These are phyloP conservation scores for Alligator mississippiensis DNA, from an alignment of 2,113 vertebrate genomes.

Conservation along the genomic window DNA sequence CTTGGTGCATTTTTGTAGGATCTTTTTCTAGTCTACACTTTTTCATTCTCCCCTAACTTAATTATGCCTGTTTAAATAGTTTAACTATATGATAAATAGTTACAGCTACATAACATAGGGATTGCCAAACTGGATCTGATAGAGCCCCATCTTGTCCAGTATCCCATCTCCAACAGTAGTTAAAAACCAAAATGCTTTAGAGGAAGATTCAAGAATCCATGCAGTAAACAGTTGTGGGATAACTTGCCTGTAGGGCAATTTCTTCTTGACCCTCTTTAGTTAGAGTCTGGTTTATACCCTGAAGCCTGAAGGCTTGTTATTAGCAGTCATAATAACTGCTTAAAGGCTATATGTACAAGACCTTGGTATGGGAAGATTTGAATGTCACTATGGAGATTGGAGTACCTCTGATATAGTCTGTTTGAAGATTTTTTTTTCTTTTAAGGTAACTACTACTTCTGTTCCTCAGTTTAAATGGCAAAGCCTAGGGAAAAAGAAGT, in stretches of 20 bases:
- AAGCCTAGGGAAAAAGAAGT: neutral
- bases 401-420: neutral
- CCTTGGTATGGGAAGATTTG: neutral
- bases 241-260: neutral
- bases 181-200: neutral
- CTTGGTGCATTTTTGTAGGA: neutral
- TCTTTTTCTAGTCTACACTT: neutral
- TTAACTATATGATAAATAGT: neutral
- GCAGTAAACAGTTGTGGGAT: neutral
- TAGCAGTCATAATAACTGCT: neutral
- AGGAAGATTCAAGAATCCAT: fast-evolving
- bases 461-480: neutral
- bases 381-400: neutral
- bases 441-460: neutral
- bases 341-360: neutral
- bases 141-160: neutral
- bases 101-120: neutral
- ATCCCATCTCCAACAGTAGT: neutral
- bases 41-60: neutral
- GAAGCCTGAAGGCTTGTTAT: constrained; percentile 14
- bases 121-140: neutral
- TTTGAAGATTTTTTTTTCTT: neutral
- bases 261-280: neutral
- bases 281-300: constrained; percentile 2
- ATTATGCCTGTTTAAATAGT: neutral